These are phyloP conservation scores for Pinna nobilis DNA, from an alignment of 1,140 invertebrate species.

Conservation along the genomic window DNA sequence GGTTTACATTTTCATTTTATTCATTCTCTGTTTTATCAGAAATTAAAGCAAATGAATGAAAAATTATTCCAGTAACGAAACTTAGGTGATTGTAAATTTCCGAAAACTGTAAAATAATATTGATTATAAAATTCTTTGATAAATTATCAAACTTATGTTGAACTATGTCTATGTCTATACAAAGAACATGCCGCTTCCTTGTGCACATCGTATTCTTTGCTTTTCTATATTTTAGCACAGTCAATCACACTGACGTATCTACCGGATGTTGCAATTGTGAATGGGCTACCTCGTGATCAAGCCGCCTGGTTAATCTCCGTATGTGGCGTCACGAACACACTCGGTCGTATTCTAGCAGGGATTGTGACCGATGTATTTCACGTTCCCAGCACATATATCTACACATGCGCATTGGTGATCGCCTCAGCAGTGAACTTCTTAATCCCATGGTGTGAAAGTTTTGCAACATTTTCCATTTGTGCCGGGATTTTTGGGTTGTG, in stretches of 20 bases:
- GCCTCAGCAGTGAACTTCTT: conserved; percentile 51
- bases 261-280: conserved; percentile 59
- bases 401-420: conserved; percentile 52
- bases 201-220: not conserved
- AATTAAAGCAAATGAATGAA: too few relatives aligned
- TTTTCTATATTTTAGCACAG: conserved; percentile 54
- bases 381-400: conserved; percentile 53
- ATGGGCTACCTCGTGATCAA: conserved; percentile 43
- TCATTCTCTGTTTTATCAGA: too few relatives aligned
- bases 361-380: conserved; percentile 56
- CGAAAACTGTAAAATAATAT: too few relatives aligned
- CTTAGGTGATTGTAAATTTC: too few relatives aligned
- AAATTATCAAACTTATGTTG: too few relatives aligned
- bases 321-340: conserved; percentile 62
- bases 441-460: conserved; percentile 55
- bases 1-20: too few relatives aligned
- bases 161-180: too few relatives aligned
- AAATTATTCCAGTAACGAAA: too few relatives aligned
- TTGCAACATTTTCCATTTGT: conserved; percentile 33
- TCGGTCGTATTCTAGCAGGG: conserved; percentile 58
- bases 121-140: too few relatives aligned
- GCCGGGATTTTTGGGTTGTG: conserved; percentile 62
- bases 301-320: conserved; percentile 63
- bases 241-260: conserved; percentile 63
- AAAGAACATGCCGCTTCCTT: not conserved